A percentile compares a stretch with the other conserved stretches of the same genome.
phyloP scores from a whole-genome alignment of 2,113 vertebrate genomes.

The Cervus canadensis region DNA sequence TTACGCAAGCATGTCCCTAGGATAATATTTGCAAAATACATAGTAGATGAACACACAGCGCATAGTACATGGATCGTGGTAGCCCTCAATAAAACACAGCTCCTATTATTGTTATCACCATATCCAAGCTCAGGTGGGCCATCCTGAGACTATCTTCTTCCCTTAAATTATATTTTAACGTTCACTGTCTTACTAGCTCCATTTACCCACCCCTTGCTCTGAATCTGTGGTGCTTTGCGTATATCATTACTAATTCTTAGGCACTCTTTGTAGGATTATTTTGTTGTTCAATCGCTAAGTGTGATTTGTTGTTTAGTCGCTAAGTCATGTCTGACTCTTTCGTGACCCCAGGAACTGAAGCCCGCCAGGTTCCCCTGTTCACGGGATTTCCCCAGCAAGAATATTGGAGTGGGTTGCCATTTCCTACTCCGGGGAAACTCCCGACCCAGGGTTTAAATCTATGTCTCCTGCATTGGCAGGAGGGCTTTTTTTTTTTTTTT shows the following conservation, averaged over 20 bases:
- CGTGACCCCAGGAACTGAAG: background rate
- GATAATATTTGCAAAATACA: background rate
- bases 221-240: background rate
- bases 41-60: accelerated
- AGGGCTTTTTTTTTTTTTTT: background rate
- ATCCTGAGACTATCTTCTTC: background rate
- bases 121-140: background rate
- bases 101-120: background rate
- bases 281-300: background rate
- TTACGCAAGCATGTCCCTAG: background rate
- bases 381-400: background rate
- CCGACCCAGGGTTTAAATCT: background rate
- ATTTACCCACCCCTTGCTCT: background rate
- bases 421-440: background rate
- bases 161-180: background rate
- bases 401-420: background rate
- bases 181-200: background rate
- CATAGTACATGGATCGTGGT: accelerated
- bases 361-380: background rate
- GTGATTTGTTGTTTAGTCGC: background rate
- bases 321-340: background rate
- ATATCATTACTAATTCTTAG: background rate
- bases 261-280: background rate
- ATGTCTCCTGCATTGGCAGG: background rate
- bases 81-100: background rate